phyloP scores from a whole-genome alignment of 2,888 invertebrate species.

The Tromatobia lineatoria region DNA sequence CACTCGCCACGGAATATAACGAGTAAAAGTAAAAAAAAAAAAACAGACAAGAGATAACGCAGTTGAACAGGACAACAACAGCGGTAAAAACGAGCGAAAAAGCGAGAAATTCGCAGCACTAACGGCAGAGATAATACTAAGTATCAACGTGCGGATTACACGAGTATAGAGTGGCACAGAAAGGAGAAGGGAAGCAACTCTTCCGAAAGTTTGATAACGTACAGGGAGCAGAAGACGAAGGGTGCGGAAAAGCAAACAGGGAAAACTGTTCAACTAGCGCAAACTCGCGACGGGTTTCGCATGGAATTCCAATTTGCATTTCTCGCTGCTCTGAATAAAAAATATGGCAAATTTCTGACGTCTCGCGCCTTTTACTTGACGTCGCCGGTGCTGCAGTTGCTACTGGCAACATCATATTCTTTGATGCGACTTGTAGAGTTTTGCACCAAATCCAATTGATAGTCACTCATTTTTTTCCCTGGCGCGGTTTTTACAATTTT shows the following conservation, averaged over 20 bases:
- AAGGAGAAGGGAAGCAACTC: slow-evolving; percentile 22
- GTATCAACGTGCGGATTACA: slow-evolving; percentile 62
- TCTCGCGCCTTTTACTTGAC: neutral
- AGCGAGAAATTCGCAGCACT: slow-evolving; percentile 29
- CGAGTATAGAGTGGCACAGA: slow-evolving; percentile 31
- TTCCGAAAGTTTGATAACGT: slow-evolving; percentile 52
- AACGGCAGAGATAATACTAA: slow-evolving; percentile 39
- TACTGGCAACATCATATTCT: neutral
- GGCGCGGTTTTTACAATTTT: too few species aligned
- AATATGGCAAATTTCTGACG: slow-evolving; percentile 7
- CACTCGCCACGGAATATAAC: slow-evolving; percentile 2
- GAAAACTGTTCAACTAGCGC: slow-evolving; percentile 36
- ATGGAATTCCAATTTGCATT: slow-evolving; percentile 44
- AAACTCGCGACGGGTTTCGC: slow-evolving; percentile 37
- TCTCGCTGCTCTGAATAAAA: slow-evolving; percentile 14
- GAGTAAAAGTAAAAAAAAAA: slow-evolving; percentile 23
- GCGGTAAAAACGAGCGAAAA: slow-evolving; percentile 3
- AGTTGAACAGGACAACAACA: slow-evolving; percentile 4
- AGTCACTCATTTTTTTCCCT: neutral
- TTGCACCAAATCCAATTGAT: too few species aligned
- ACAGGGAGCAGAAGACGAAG: slow-evolving; percentile 38
- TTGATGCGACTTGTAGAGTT: neutral
- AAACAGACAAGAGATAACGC: neutral
- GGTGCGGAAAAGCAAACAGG: slow-evolving; percentile 18
- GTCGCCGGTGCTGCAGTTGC: neutral